phyloP scores from a whole-genome alignment of 1,140 invertebrate species.

The Drosophila tristis region DNA sequence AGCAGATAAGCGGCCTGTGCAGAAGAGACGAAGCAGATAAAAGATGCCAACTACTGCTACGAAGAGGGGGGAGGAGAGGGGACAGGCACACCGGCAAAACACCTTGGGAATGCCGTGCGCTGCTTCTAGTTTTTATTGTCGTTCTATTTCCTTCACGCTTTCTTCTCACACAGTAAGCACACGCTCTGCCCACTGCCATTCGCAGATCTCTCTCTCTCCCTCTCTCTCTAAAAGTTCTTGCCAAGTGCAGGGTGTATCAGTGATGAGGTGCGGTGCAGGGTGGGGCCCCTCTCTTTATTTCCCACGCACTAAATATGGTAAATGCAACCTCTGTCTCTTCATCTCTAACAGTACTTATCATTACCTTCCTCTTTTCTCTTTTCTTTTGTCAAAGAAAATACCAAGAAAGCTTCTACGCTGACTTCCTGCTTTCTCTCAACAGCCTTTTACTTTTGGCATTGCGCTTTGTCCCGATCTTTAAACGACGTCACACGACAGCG shows the following conservation, averaged over 20 bases:
- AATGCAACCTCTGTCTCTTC: too few relatives aligned
- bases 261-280: too few relatives aligned
- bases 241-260: background rate
- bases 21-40: conserved; percentile 21
- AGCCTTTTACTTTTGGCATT: conserved; percentile 25
- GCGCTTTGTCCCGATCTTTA: conserved; percentile 15
- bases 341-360: too few relatives aligned
- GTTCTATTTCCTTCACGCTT: conserved; percentile 19
- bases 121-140: conserved; percentile 29
- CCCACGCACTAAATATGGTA: too few relatives aligned
- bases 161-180: background rate
- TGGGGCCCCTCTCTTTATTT: too few relatives aligned
- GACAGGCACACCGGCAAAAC: conserved; percentile 35
- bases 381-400: too few relatives aligned
- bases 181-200: background rate
- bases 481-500: conserved; percentile 27
- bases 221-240: background rate
- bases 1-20: conserved; percentile 22
- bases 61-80: conserved; percentile 8
- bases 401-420: background rate
- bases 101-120: conserved; percentile 71
- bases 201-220: background rate
- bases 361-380: too few relatives aligned
- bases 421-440: conserved; percentile 25
- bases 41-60: conserved; percentile 11